These are phyloP conservation scores for Tiliqua scincoides DNA, from an alignment of 2,113 vertebrate species.

Conservation along the genomic window DNA sequence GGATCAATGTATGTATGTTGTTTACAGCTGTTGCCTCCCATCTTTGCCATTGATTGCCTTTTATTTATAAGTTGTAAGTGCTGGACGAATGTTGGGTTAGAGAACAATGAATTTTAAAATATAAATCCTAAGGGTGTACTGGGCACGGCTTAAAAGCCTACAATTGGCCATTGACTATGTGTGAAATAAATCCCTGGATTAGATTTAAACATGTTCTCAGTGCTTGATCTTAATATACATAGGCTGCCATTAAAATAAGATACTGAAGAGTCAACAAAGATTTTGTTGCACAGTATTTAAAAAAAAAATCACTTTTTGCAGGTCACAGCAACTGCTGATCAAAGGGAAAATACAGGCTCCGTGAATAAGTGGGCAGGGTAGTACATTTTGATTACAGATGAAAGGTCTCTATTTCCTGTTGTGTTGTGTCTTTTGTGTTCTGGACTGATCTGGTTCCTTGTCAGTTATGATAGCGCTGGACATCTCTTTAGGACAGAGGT, in stretches of 20 bases:
- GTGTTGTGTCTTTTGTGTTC: not conserved
- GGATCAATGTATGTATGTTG: not conserved
- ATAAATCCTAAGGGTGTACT: constrained; percentile 19
- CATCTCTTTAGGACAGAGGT: too few species aligned
- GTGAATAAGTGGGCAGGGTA: not conserved
- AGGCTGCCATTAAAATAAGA: constrained; percentile 12
- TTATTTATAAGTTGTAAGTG: constrained; percentile 9
- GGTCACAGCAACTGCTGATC: constrained; percentile 6
- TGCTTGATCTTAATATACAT: constrained; percentile 25
- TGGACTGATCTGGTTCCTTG: not conserved
- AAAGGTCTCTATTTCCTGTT: not conserved
- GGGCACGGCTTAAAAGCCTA: constrained; percentile 24
- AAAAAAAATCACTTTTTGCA: not conserved
- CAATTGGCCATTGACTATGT: not conserved
- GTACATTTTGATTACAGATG: constrained; percentile 9
- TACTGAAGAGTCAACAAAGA: not conserved
- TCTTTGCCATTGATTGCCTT: constrained; percentile 13
- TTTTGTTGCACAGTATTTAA: not conserved
- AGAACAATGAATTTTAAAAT: constrained; percentile 36
- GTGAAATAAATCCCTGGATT: constrained; percentile 36
- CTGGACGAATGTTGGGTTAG: not conserved
- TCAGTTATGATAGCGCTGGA: constrained; percentile 8
- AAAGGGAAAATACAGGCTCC: not conserved
- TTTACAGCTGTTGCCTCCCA: not conserved
- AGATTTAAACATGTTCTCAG: not conserved